A percentile compares a stretch with the other conserved stretches of the same genome.
These are phyloP conservation scores for Nymphalis urticae DNA, from an alignment of 2,888 invertebrate genomes.

Conservation along the genomic window DNA sequence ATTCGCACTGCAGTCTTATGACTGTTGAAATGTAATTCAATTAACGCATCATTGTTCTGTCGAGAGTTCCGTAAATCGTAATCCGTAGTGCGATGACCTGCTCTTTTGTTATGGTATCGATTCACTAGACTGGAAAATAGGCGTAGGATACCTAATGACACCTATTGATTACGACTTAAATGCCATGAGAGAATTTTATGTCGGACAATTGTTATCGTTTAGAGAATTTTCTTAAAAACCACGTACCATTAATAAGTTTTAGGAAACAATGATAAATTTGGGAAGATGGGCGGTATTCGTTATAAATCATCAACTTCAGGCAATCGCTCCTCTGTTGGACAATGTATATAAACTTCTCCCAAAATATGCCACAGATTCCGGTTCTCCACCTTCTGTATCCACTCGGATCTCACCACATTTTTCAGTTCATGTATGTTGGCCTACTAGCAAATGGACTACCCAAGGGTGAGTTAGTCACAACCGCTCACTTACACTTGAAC, in stretches of 20 bases:
- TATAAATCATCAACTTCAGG: too few species aligned
- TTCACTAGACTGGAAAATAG: slow-evolving; percentile 66
- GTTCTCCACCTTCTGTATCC: too few species aligned
- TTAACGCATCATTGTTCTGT: slow-evolving; percentile 21
- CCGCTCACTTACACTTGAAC: too few species aligned
- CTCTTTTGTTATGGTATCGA: slow-evolving; percentile 56
- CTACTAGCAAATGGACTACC: too few species aligned
- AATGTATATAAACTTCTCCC: too few species aligned
- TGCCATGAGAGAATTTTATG: slow-evolving; percentile 35
- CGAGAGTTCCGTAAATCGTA: slow-evolving; percentile 26
- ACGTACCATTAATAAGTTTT: neutral
- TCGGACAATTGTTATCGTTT: neutral
- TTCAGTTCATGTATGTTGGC: too few species aligned
- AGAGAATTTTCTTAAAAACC: neutral
- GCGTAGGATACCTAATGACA: slow-evolving; percentile 48
- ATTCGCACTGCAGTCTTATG: slow-evolving; percentile 17
- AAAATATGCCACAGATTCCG: too few species aligned
- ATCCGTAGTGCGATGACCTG: slow-evolving; percentile 49
- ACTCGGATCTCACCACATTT: too few species aligned
- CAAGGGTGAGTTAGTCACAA: too few species aligned
- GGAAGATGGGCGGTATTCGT: too few species aligned
- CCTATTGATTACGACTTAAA: slow-evolving; percentile 66
- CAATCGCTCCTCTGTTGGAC: too few species aligned
- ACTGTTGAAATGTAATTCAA: slow-evolving; percentile 20
- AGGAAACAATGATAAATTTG: neutral